These are phyloP conservation scores for Gymnorhina tibicen DNA, from an alignment of 2,113 vertebrate genomes.

Conservation along the genomic window DNA sequence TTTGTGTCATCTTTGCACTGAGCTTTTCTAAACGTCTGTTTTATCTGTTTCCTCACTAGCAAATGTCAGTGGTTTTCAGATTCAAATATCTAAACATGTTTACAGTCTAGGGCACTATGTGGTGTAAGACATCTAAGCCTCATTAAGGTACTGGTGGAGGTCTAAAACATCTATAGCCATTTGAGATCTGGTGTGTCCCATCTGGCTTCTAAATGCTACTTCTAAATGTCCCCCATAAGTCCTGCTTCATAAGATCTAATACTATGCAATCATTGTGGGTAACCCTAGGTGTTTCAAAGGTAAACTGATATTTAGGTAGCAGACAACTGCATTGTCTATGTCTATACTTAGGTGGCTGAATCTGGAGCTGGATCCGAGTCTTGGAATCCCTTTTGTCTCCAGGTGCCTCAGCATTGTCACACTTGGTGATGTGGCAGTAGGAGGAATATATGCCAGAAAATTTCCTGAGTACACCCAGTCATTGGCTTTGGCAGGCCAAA, in stretches of 20 bases:
- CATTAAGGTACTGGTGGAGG: neutral
- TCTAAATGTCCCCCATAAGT: neutral
- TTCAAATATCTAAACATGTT: neutral
- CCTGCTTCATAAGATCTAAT: neutral
- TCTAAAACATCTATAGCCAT: neutral
- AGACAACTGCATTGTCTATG: neutral
- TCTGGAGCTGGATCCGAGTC: neutral
- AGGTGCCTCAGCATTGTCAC: neutral
- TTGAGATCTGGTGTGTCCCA: neutral
- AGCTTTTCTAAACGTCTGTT: neutral
- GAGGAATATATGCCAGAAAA: neutral
- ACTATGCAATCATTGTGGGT: neutral
- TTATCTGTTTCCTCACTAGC: neutral
- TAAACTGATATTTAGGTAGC: neutral
- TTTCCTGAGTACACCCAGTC: neutral
- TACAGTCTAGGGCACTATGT: neutral
- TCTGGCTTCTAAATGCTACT: neutral
- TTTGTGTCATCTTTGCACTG: neutral
- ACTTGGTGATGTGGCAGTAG: neutral
- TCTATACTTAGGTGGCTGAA: neutral
- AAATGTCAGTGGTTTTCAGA: neutral
- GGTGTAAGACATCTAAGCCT: neutral
- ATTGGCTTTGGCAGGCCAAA: neutral
- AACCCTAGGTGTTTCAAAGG: neutral
- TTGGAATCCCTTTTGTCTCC: neutral